Evolutionary conservation across 2,888 invertebrate genomes (phyloP), one percentile per base, ranked within the genome.

Genomic region (Melanostoma mellinum): DNA sequence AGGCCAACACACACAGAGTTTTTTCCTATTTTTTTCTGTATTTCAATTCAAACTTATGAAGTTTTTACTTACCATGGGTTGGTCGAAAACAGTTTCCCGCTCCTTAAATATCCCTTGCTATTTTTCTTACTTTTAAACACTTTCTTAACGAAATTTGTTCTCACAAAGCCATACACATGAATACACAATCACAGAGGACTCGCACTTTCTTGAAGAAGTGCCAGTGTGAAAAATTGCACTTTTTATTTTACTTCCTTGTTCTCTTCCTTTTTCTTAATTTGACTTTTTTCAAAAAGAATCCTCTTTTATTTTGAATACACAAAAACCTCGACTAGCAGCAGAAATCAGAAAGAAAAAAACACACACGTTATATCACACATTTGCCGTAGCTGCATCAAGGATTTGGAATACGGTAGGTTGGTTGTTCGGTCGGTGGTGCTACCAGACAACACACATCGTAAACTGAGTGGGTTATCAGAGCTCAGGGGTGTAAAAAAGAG

Each of bases 311-410:
- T 67, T 61, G 60, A 36, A 75, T 75, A 75, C 71, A 69, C 44
- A 61, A 68, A 67, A 63, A 50, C 32, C 71, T 36, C 50, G 20
- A 40, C 50, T 30, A 63, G 53, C 61, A 35, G 20, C 44, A 6
- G 48, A 63, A 35, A 4, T 20, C 20, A 36, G 10, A 6, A 10
- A 35, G 32, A 9, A 50, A 60, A 58, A 44, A 38, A 58, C 52
- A 50, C 56, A 58, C 73, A 77, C 75, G 82, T 82, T 78, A 82
- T 82, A 82, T 82, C 82, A 82, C 73, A 82, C 73, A 74, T 78
- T 53, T 73, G 42, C 63, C 50, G 72, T 32, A 46, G 74, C 63
- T 69, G 78, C 82, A 82, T 68, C 77, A 73, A 77, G 68, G 52
- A 82, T 69, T 58, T 46, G 35, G 63, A 46, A 63, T 52, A 75